phyloP scores from a whole-genome alignment of 2,797 vertebrate species.

The Chloroceryle amazona region DNA sequence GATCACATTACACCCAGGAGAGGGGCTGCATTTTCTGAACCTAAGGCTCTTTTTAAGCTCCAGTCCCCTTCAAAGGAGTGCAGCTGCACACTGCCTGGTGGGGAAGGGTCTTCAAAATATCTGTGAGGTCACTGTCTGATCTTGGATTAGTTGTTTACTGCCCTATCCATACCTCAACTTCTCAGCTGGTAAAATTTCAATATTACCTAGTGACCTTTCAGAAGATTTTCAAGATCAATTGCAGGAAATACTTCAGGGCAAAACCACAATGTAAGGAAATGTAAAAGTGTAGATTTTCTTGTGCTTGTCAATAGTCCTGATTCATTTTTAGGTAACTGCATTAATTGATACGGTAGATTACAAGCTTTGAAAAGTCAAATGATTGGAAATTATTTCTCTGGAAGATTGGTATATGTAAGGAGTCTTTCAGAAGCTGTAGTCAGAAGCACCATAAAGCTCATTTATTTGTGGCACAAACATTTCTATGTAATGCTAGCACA shows the following conservation, averaged over 20 bases:
- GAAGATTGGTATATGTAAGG: neutral
- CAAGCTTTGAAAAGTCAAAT: neutral
- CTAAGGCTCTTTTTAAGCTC: slow-evolving; percentile 42
- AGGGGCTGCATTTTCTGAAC: slow-evolving; percentile 48
- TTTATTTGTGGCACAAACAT: neutral
- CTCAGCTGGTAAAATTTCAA: neutral
- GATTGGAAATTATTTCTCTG: neutral
- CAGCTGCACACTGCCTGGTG: slow-evolving; percentile 56
- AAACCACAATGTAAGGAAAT: neutral
- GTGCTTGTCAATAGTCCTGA: neutral
- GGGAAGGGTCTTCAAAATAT: slow-evolving; percentile 50
- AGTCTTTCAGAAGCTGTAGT: neutral
- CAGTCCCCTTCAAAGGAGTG: slow-evolving; percentile 43
- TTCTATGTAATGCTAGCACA: neutral
- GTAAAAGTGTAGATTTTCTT: neutral
- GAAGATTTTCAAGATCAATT: neutral
- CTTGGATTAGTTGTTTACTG: slow-evolving; percentile 16
- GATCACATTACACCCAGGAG: slow-evolving; percentile 71
- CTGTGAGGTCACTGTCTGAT: slow-evolving; percentile 49
- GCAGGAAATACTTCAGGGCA: neutral
- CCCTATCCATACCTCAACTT: neutral
- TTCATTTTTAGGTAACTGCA: neutral
- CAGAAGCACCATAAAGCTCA: neutral
- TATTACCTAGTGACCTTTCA: neutral
- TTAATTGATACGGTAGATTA: neutral